These are phyloP conservation scores for Microcebus lehilahytsara DNA, from an alignment of 2,113 vertebrate species.

Conservation along the genomic window DNA sequence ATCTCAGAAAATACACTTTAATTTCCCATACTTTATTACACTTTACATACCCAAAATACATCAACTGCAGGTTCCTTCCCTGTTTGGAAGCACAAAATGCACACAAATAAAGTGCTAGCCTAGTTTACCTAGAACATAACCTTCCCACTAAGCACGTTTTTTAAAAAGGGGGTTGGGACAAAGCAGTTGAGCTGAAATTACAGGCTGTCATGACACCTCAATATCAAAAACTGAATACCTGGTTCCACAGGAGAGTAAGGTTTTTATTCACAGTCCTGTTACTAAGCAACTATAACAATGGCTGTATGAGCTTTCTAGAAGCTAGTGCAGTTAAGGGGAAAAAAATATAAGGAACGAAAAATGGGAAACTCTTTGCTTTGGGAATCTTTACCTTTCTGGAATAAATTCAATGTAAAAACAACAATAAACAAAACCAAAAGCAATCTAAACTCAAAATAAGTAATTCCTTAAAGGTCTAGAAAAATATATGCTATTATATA, in stretches of 20 bases:
- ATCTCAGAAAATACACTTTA: conserved; percentile 19
- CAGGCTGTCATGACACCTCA: conserved; percentile 64
- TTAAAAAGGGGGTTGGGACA: neutral
- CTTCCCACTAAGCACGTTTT: conserved; percentile 29
- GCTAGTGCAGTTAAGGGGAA: rapidly evolving
- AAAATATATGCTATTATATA: conserved; percentile 30
- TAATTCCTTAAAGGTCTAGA: conserved; percentile 42
- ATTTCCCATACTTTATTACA: conserved; percentile 3
- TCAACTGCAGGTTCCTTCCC: conserved; percentile 11
- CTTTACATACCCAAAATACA: conserved; percentile 32
- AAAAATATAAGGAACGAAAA: conserved; percentile 43
- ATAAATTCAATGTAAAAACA: conserved; percentile 20
- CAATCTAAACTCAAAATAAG: conserved; percentile 46
- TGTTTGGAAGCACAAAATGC: conserved; percentile 52
- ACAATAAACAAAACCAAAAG: conserved; percentile 51
- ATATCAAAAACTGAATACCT: conserved; percentile 64
- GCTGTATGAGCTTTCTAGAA: conserved; percentile 50
- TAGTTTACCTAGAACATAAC: conserved; percentile 46
- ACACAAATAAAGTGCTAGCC: conserved; percentile 45
- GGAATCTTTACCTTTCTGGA: conserved; percentile 15
- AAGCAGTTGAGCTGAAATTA: conserved; percentile 69
- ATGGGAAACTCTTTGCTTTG: conserved; percentile 16
- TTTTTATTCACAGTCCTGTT: conserved; percentile 61
- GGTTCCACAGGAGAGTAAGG: neutral
- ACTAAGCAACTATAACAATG: conserved; percentile 72